Evolutionary conservation across 2,113 vertebrate species (phyloP).

Genomic region (Orientallactaga bullata): DNA sequence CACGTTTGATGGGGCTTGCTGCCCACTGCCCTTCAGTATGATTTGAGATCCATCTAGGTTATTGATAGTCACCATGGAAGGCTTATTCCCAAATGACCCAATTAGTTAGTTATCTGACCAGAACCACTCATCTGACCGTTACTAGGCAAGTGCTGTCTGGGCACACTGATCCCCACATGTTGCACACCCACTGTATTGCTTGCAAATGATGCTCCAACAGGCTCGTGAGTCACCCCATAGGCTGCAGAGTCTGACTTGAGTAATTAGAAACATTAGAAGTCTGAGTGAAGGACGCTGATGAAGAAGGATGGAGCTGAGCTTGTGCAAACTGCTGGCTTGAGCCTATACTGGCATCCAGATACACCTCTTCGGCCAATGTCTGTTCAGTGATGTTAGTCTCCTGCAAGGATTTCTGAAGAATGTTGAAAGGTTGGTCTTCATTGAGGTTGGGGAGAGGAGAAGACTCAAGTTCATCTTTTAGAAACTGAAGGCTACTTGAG

Average conservation of each 20-base stretch:
- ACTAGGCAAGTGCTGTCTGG: constrained; percentile 92
- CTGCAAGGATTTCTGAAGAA: constrained; percentile 98
- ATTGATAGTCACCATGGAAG: constrained; percentile 97
- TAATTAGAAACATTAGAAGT: constrained; percentile 91
- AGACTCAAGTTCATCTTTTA: constrained; percentile 95
- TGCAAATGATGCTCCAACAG: constrained; percentile 90
- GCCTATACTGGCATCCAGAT: constrained; percentile 94
- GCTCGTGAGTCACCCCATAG: constrained; percentile 91
- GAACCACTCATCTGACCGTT: constrained; percentile 91
- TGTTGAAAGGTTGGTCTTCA: constrained; percentile 99
- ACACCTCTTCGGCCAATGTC: constrained; percentile 97
- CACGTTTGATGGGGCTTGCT: constrained; percentile 87
- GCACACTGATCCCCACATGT: constrained; percentile 92
- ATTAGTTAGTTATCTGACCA: constrained; percentile 97
- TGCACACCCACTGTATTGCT: constrained; percentile 93
- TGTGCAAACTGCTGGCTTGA: constrained; percentile 91
- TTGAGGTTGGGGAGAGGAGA: constrained; percentile 94
- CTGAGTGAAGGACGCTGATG: constrained; percentile 93
- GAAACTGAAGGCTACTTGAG: constrained; percentile 96
- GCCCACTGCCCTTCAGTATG: constrained; percentile 92
- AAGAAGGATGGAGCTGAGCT: constrained; percentile 90
- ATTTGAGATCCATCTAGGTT: constrained; percentile 97
- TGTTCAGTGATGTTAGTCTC: constrained; percentile 99
- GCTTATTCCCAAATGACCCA: constrained; percentile 93
- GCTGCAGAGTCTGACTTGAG: constrained; percentile 92